Base-by-base conservation (phyloP, 1,140 invertebrate genomes). In the Leptoteleia sp. region DNA sequence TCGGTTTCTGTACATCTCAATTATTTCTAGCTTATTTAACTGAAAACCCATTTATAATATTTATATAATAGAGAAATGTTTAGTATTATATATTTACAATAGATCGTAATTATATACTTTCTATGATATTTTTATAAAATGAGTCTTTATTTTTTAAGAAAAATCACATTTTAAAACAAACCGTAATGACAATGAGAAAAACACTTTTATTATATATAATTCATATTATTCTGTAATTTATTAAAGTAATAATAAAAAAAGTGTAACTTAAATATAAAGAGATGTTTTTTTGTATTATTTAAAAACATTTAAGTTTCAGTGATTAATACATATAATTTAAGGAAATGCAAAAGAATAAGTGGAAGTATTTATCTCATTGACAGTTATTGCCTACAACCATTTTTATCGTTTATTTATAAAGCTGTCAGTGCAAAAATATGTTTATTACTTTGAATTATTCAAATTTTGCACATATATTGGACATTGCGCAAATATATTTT, bases 341-440 rank as follows among this genome's bases (percentile, higher is more conserved):
- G n/a, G n/a, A n/a, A n/a, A n/a, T n/a, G n/a, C n/a, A n/a, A n/a
- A n/a, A n/a, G n/a, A n/a, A n/a, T n/a, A n/a, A n/a, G n/a, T n/a
- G n/a, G n/a, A 48, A 31, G 25, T 9, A 31, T 17, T 48, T n/a
- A 13, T 31, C 17, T 54, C 17, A 25, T 25, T 22, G 4, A 54
- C 7, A 50, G 27, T 57, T 29, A 29, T 43, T 17, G 17, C 7
- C 25, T 61, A 61, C 29, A 61, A 48, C 31, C 42, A 47, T 47
- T 37, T 47, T 35, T 37, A 48, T 47, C 42, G 19, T 12, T 47
- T 47, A 47, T 12, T 61, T 47, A 47, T 64, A 52, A 31, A 48
- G 37, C 47, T 65, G 54, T 52, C 29, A 54, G 48, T 65, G 62
- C 29, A 65, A 65, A 65, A 65, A 65, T 65, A 65, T 65, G 33